Evolutionary conservation across 1,140 invertebrate species (phyloP).

Genomic region (Cyrtorhinus lividipennis): DNA sequence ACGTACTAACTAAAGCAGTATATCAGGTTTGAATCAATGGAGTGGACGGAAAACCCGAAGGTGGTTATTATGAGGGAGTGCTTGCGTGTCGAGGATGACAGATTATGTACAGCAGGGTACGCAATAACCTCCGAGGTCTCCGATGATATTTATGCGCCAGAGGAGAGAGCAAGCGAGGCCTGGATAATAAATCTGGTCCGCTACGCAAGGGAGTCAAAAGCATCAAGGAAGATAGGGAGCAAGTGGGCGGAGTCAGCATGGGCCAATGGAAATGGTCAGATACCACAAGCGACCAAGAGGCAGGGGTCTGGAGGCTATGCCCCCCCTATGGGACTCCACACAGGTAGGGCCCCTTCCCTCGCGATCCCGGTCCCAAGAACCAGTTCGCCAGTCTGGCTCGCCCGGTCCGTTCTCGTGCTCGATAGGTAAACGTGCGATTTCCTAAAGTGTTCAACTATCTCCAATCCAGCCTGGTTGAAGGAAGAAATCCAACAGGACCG

Average conservation of each 20-base stretch:
- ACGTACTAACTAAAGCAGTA: too few relatives aligned
- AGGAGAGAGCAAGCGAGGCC: background rate
- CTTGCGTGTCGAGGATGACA: background rate
- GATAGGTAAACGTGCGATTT: too few relatives aligned
- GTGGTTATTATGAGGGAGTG: background rate
- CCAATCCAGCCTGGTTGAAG: too few relatives aligned
- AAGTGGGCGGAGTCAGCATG: background rate
- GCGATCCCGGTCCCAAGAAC: background rate
- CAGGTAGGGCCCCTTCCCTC: background rate
- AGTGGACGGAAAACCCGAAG: too few relatives aligned
- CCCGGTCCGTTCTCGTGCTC: background rate
- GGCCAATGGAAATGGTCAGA: background rate
- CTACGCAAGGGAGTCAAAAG: background rate
- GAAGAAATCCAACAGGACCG: too few relatives aligned
- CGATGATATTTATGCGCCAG: background rate
- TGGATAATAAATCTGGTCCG: background rate
- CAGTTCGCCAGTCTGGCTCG: background rate
- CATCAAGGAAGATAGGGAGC: background rate
- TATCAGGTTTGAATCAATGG: too few relatives aligned
- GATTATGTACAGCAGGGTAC: background rate
- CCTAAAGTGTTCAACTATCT: too few relatives aligned
- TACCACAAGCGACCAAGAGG: background rate
- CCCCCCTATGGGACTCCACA: background rate
- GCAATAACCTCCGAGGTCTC: background rate
- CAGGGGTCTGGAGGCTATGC: background rate